Percentiles rank a stretch among this genome's conserved stretches.
Conservation (phyloP, 2,888 invertebrate genomes). For the Volucella inanis region DNA sequence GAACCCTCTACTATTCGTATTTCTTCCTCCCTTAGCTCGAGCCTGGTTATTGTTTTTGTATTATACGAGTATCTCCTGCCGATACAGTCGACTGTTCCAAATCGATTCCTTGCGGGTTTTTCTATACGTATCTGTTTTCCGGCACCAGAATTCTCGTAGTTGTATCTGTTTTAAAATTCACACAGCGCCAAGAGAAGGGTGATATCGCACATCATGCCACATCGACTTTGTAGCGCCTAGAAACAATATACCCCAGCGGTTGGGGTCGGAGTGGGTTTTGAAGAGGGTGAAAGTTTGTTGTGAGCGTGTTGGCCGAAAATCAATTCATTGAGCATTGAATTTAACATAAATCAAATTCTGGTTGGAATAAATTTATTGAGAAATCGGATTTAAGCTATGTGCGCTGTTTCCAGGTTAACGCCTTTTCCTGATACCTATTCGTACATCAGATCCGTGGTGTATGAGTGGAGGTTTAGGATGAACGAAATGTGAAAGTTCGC, state of each 20-base stretch:
- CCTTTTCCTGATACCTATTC: conserved; percentile 17
- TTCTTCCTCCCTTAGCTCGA: neutral
- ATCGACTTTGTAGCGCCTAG: neutral
- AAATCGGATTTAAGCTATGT: conserved; percentile 63
- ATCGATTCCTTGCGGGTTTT: neutral
- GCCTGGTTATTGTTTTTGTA: neutral
- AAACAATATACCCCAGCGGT: conserved; percentile 26
- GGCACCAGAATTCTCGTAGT: neutral
- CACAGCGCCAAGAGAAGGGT: neutral
- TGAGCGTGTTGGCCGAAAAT: conserved; percentile 42
- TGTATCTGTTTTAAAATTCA: conserved; percentile 6
- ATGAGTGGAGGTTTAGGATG: neutral
- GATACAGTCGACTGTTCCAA: conserved; percentile 5
- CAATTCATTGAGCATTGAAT: conserved; percentile 71
- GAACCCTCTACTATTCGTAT: neutral
- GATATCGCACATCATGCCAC: too few species aligned
- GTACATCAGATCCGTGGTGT: neutral
- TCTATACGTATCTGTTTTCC: neutral
- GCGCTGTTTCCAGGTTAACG: conserved; percentile 44
- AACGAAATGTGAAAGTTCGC: neutral
- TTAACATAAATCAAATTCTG: conserved; percentile 73
- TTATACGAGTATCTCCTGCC: conserved; percentile 2
- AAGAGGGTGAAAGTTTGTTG: neutral
- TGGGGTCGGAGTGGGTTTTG: neutral
- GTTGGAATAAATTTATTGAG: conserved; percentile 64